Evolutionary conservation across 2,888 invertebrate genomes (phyloP), one percentile per base, ranked within the genome.

Genomic region (Petrolisthes cinctipes): DNA sequence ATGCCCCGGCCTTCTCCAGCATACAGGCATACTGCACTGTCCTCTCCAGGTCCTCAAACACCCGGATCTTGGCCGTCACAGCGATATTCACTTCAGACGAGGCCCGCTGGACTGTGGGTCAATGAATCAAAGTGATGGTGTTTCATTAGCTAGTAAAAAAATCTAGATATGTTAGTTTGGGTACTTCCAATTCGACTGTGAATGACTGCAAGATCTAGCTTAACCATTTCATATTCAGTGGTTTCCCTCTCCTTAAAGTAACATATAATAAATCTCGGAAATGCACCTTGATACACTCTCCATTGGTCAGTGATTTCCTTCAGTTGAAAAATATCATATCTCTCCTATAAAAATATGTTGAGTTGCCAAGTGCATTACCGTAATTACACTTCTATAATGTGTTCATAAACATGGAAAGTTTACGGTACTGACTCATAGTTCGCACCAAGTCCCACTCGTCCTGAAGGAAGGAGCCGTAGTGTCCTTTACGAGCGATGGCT

Each of bases 11-110:
- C n/a, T 94, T 94, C 93, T 99, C 98, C 91, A 99, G 93, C 97
- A 98, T 97, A 93, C 96, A 94, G 5, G 99, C 99, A 94, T 99
- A 99, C 88, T 95, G 73, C 23, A 99, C 95, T 0, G 99, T 98
- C 93, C 96, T 97, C 78, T 96, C 94, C 79, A 97, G 94, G 92
- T 96, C 96, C 86, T 96, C 95, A 94, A 98, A 98, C 90, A 98
- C 95, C 91, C 99, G 95, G 81, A 99, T 96, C 94, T 99, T 99
- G 93, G 98, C 99, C 20, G 98, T 98, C n/a, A 99, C 96, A 73
- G 99, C 99, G 87, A 99, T 94, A 90, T 95, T 94, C 7, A 95
- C 94, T 92, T 94, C 93, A 90, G 95, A 73, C 14, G 85, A 83
- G 4, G 90, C 90, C 4, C 86, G 78, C 53, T 66, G 23, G 56